Evolutionary conservation across 2,797 vertebrate genomes (phyloP), one percentile per base, ranked within the genome.

Genomic region (Gymnoscopelus microlampas): DNA sequence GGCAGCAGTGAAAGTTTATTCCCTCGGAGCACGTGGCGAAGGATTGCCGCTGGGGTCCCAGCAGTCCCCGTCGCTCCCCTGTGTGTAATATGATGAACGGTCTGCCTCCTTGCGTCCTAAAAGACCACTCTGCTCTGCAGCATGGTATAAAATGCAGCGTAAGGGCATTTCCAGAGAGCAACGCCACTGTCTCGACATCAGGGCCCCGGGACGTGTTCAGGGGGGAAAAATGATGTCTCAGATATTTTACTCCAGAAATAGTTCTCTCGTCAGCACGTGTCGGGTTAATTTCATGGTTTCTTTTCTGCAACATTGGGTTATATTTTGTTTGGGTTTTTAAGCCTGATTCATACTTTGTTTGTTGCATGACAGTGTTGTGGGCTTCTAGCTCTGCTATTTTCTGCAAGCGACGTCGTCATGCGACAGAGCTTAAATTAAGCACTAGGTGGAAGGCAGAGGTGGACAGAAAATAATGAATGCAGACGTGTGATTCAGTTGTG

Each of bases 1-100:
- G 87, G 81, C 74, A 63, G 68, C 71, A 65, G 65, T 79, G 77
- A 90, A 90, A 79, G 75, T 86, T 78, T 87, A 81, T 89, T 83
- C 72, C 76, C 77, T 73, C 66, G n/a, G 68, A 77, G 79, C 73
- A 56, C 60, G 48, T 23, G 61, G 60, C 47, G 14, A 54, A 55
- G 71, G 15, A 69, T 53, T 50, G 58, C 67, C 8, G 65, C 78
- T 48, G 68, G 73, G 53, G 56, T 66, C 68, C 60, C 56, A 75
- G 74, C 47, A 14, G 60, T 35, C 71, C 62, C 51, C 13, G 24
- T 74, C 59, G 24, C 69, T 64, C 71, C 61, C 69, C 71, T 48
- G 48, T 60, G 50, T 29, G 53, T 63, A 73, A 82, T 80, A 84
- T 85, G 87, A 89, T 88, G 75, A 84, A 85, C 77, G 10, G 70